Evolutionary conservation across 2,113 vertebrate species (phyloP).

Genomic region (Alosa alosa): DNA sequence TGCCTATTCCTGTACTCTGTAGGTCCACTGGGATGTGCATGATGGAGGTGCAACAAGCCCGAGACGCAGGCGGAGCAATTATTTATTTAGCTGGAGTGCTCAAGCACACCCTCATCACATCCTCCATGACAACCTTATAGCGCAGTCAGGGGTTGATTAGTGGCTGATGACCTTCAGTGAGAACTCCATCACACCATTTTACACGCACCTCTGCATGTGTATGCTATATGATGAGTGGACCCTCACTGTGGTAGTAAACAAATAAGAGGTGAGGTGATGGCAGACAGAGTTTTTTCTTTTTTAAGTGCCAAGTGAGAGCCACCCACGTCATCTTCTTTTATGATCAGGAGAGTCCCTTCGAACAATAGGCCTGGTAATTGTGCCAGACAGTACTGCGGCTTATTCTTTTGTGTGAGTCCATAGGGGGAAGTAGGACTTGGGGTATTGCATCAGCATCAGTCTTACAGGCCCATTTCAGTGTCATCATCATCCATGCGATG

Average conservation of each 20-base stretch:
- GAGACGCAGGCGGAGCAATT: neutral
- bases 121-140: neutral
- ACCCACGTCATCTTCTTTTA: slow-evolving; percentile 28
- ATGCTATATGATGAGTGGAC: slow-evolving; percentile 25
- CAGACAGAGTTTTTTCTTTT: neutral
- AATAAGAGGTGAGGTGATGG: slow-evolving; percentile 30
- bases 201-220: neutral
- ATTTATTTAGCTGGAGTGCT: neutral
- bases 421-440: neutral
- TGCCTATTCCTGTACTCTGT: neutral
- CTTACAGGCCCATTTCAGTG: neutral
- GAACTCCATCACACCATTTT: neutral
- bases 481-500: neutral
- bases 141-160: neutral
- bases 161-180: neutral
- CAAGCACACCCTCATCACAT: neutral
- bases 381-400: neutral
- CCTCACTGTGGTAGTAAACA: slow-evolving; percentile 39
- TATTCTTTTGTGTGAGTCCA: neutral
- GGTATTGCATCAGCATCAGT: neutral
- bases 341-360: slow-evolving; percentile 44
- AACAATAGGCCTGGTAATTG: slow-evolving; percentile 36
- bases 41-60: neutral
- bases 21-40: neutral
- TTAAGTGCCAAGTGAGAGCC: slow-evolving; percentile 35